A percentile compares a stretch with the other conserved stretches of the same genome.
Conservation (phyloP, 2,797 vertebrate genomes). For the Eptatretus atami region DNA sequence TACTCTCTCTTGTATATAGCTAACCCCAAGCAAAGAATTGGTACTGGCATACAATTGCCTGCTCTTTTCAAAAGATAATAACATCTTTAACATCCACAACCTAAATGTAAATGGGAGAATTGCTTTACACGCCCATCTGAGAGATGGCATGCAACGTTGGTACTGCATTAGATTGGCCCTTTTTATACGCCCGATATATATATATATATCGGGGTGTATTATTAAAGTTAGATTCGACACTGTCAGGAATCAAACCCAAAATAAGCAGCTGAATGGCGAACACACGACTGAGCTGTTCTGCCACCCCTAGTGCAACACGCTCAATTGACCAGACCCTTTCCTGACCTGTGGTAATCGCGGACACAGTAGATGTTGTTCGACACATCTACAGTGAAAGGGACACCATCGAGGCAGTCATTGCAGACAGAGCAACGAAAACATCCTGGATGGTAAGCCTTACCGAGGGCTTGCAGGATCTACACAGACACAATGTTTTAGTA, state of each 20-base stretch:
- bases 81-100: too few species aligned
- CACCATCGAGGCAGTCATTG: slow-evolving; percentile 72
- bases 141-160: neutral
- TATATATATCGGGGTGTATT: neutral
- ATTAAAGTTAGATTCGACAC: too few species aligned
- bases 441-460: slow-evolving; percentile 84
- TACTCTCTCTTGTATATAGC: too few species aligned
- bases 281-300: neutral
- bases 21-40: too few species aligned
- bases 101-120: too few species aligned
- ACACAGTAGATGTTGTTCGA: slow-evolving; percentile 98
- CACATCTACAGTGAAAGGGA: slow-evolving; percentile 80
- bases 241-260: too few species aligned
- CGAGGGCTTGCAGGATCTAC: slow-evolving; percentile 83
- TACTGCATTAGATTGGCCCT: neutral
- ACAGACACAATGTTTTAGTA: slow-evolving; percentile 9
- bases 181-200: too few species aligned
- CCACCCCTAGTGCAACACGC: slow-evolving; percentile 9
- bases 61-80: too few species aligned
- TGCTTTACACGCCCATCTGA: neutral
- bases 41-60: too few species aligned
- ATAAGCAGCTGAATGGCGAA: too few species aligned
- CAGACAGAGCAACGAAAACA: slow-evolving; percentile 93
- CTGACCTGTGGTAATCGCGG: slow-evolving; percentile 94
- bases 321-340: slow-evolving; percentile 21